Percentiles rank a stretch among this genome's conserved stretches.
These are phyloP conservation scores for Neocrepidodera transversa DNA, from an alignment of 2,888 invertebrate species.

Conservation along the genomic window DNA sequence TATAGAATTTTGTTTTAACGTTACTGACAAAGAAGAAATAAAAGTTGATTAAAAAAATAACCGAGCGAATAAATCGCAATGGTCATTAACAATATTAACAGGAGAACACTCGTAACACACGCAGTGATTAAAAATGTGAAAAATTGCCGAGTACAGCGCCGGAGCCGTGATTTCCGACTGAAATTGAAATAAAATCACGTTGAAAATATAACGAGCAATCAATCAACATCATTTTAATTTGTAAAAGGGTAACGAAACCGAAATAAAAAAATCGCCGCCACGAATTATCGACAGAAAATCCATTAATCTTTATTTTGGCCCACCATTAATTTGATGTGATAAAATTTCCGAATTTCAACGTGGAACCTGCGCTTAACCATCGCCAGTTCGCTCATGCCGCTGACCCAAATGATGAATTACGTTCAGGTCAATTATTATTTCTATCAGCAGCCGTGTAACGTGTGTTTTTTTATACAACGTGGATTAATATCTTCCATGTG, in stretches of 20 bases:
- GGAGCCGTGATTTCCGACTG: constrained; percentile 2
- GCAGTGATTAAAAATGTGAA: constrained; percentile 3
- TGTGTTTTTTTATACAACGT: neutral
- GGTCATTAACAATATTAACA: constrained; percentile 1
- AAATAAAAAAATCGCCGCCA: constrained; percentile 17
- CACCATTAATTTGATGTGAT: constrained; percentile 27
- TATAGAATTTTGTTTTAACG: too few species aligned
- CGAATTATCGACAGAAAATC: constrained; percentile 25
- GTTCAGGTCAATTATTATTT: constrained; percentile 17
- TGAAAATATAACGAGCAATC: constrained; percentile 21
- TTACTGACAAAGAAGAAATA: too few species aligned
- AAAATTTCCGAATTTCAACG: constrained; percentile 15
- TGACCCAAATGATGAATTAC: constrained; percentile 18
- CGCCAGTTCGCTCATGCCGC: neutral
- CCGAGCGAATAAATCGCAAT: neutral
- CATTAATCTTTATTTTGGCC: constrained; percentile 31
- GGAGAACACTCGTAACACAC: neutral
- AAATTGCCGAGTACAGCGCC: neutral
- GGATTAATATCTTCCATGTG: neutral
- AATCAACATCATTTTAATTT: constrained; percentile 31
- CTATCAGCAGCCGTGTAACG: constrained; percentile 6
- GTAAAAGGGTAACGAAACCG: constrained; percentile 20
- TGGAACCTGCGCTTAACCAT: neutral
- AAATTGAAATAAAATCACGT: constrained; percentile 13
- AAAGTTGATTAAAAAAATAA: neutral